Evolutionary conservation across 2,113 vertebrate species (phyloP).

Genomic region (Prietella phreatophila): DNA sequence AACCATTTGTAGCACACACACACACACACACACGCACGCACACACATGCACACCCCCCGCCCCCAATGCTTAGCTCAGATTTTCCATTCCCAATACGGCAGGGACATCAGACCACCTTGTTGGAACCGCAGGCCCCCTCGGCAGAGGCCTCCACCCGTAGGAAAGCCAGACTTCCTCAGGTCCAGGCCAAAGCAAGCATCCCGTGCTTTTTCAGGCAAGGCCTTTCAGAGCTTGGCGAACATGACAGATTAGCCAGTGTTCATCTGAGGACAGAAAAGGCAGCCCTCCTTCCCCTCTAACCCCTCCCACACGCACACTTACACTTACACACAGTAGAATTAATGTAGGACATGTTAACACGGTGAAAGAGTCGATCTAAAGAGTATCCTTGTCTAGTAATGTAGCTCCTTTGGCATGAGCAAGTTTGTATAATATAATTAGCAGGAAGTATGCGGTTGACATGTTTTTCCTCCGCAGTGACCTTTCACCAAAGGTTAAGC

Average conservation of each 20-base stretch:
- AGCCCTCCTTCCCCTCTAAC: conserved; percentile 24
- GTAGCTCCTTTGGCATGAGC: not conserved
- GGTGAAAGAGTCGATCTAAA: not conserved
- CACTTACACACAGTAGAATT: not conserved
- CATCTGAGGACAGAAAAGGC: conserved; percentile 46
- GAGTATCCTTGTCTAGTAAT: not conserved
- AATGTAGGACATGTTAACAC: not conserved
- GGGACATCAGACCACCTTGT: conserved; percentile 54
- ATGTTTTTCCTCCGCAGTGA: conserved; percentile 28
- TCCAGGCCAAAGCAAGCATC: conserved; percentile 53
- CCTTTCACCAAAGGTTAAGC: conserved; percentile 42
- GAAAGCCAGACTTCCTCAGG: conserved; percentile 54
- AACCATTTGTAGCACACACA: not conserved
- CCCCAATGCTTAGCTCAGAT: conserved; percentile 40
- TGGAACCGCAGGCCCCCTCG: conserved; percentile 47
- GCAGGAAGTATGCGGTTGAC: conserved; percentile 21
- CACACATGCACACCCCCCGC: not conserved
- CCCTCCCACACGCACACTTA: not conserved
- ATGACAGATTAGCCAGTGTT: conserved; percentile 39
- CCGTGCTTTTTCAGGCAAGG: conserved; percentile 44
- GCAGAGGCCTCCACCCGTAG: conserved; percentile 41
- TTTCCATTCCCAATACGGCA: conserved; percentile 50
- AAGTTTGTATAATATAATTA: conserved; percentile 23
- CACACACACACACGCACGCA: too few relatives aligned
- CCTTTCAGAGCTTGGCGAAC: conserved; percentile 30